Evolutionary conservation across 2,113 vertebrate genomes (phyloP), one percentile per base, ranked within the genome.

Genomic region (Hyperoodon ampullatus): DNA sequence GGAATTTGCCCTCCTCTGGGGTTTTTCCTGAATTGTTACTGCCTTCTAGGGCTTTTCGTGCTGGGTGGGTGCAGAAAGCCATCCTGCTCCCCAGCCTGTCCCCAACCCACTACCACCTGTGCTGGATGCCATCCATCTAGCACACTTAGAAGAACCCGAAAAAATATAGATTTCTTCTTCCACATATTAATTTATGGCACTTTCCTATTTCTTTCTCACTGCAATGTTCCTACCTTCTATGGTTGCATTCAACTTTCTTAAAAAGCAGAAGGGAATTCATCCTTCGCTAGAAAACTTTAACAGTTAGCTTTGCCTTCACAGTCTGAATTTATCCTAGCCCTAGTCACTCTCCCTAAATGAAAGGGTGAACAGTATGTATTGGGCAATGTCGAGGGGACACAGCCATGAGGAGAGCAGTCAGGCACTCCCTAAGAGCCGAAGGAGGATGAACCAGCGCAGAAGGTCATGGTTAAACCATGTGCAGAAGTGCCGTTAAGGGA

Each of bases 201-300:
- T 66, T 88, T 77, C 44, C 84, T 84, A 33, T 86, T 89, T 93
- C 83, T 65, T 90, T 72, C 50, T 92, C 60, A 13, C 19, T 92
- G 61, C 68, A 8, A 0, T 24, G 16, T 65, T 55, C 70, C 72
- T 77, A 58, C 92, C 74, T 90, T 15, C 96, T 77, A 2, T 0
- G 35, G 18, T 35, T 60, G 13, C n/a, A 60, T n/a, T 88, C 88
- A 83, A 61, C 95, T 86, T 42, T 83, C 83, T 78, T 94, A 84
- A 89, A 96, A 97, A 97, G 66, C 90, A 95, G 94, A 90, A 60
- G 94, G 96, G 39, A 88, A 92, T 70, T 85, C 84, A 85, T 97
- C 60, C 65, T 93, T 92, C 9, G 3, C 65, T 83, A 83, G 90
- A 84, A 97, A 94, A 96, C 7, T 23, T 63, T 83, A 87, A 85